These are phyloP conservation scores for Orthosia gothica DNA, from an alignment of 2,888 invertebrate species.

Conservation along the genomic window DNA sequence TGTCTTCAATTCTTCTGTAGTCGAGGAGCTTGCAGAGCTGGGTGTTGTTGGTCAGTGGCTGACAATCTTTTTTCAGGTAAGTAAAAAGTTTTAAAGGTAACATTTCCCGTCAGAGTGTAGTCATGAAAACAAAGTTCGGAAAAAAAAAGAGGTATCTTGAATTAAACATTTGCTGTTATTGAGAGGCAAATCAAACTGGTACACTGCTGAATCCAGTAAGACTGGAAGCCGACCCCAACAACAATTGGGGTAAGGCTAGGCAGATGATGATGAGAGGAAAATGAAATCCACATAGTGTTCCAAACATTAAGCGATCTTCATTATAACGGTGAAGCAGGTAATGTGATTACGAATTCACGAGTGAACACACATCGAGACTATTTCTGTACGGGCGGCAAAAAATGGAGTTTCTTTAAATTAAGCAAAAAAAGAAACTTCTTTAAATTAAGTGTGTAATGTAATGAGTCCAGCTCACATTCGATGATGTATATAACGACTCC, in stretches of 20 bases:
- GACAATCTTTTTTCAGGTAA: too few relatives aligned
- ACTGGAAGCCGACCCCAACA: too few relatives aligned
- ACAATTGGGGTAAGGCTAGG: too few relatives aligned
- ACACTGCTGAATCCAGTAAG: too few relatives aligned
- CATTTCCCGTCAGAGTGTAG: background rate
- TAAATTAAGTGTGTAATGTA: slow-evolving; percentile 68
- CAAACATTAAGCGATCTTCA: slow-evolving; percentile 13
- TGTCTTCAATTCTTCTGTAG: too few relatives aligned
- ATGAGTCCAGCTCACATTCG: slow-evolving; percentile 66
- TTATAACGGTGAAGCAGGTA: slow-evolving; percentile 23
- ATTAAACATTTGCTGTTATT: slow-evolving; percentile 6
- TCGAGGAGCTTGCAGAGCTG: too few relatives aligned
- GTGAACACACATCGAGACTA: slow-evolving; percentile 73
- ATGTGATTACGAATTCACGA: slow-evolving; percentile 45
- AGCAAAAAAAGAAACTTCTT: slow-evolving; percentile 64
- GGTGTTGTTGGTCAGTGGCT: too few relatives aligned
- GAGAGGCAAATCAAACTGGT: slow-evolving; percentile 15
- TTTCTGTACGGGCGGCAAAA: slow-evolving; percentile 67
- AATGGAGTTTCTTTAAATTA: too few relatives aligned
- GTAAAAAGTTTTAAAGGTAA: too few relatives aligned
- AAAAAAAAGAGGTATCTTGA: background rate
- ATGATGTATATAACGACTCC: slow-evolving; percentile 58
- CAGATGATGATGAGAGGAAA: too few relatives aligned
- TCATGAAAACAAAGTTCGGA: slow-evolving; percentile 22
- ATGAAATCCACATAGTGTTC: too few relatives aligned